A percentile compares a stretch with the other conserved stretches of the same genome.
phyloP scores from a whole-genome alignment of 2,888 invertebrate species.

The Apoda limacodes region DNA sequence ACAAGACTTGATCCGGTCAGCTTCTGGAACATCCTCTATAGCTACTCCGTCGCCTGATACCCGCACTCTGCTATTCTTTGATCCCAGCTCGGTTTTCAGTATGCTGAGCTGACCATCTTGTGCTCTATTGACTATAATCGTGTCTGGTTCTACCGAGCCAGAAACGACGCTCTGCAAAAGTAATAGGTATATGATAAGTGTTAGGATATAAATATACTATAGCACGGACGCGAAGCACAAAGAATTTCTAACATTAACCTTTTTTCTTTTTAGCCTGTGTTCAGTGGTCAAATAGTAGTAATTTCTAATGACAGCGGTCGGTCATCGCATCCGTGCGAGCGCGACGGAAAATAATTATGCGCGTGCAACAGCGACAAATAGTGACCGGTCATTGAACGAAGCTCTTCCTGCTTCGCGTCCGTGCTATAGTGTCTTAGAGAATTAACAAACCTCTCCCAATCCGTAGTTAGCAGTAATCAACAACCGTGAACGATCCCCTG shows the following conservation, averaged over 20 bases:
- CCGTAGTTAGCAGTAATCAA: conserved; percentile 85
- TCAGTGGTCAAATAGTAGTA: too few relatives aligned
- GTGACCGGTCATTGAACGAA: too few relatives aligned
- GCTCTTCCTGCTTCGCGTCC: too few relatives aligned
- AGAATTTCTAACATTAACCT: too few relatives aligned
- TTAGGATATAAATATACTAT: conserved; percentile 2
- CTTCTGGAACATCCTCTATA: conserved; percentile 42
- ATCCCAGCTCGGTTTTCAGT: conserved; percentile 53
- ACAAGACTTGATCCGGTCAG: conserved; percentile 56
- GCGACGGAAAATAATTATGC: too few relatives aligned
- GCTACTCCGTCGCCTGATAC: conserved; percentile 46
- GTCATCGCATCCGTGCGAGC: too few relatives aligned
- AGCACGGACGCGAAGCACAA: too few relatives aligned
- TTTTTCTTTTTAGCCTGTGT: too few relatives aligned
- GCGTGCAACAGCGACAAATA: too few relatives aligned
- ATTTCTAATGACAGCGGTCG: too few relatives aligned
- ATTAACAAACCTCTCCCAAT: conserved; percentile 76
- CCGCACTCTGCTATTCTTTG: conserved; percentile 63
- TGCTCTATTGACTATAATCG: conserved; percentile 68
- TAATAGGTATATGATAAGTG: too few relatives aligned
- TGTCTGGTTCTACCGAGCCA: conserved; percentile 81
- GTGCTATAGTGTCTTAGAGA: too few relatives aligned
- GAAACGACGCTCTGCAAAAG: conserved; percentile 80
- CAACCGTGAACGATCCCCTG: conserved; percentile 75
- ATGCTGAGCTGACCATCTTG: conserved; percentile 57